Evolutionary conservation across 2,113 vertebrate genomes (phyloP).

Genomic region (Ptilonorhynchus violaceus): DNA sequence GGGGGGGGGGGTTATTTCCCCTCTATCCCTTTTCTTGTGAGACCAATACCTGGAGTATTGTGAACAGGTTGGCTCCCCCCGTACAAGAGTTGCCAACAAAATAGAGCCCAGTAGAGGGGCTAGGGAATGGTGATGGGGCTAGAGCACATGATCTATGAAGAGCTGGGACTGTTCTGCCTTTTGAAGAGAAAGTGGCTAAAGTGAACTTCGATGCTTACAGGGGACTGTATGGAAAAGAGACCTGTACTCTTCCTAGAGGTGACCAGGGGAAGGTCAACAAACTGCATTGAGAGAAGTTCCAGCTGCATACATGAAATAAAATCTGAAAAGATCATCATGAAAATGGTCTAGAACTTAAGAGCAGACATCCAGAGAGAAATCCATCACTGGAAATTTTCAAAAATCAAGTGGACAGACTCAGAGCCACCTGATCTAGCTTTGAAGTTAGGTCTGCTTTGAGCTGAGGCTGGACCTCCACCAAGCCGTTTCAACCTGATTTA

Average conservation of each 20-base stretch:
- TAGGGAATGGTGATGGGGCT: neutral
- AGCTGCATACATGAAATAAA: neutral
- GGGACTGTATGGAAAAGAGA: accelerated
- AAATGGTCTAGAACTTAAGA: neutral
- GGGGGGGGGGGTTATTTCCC: too few relatives aligned
- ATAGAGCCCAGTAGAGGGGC: accelerated
- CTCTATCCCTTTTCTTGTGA: too few relatives aligned
- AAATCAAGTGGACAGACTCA: neutral
- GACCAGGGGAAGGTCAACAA: neutral
- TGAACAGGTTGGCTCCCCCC: neutral
- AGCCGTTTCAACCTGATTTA: neutral
- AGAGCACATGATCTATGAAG: neutral
- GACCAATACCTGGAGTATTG: neutral
- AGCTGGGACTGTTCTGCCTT: neutral
- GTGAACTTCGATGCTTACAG: neutral
- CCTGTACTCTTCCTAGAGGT: neutral
- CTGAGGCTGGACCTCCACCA: neutral
- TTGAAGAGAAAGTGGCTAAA: neutral
- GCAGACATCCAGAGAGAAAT: neutral
- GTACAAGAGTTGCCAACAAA: neutral
- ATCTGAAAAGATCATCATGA: neutral
- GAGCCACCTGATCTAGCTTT: neutral
- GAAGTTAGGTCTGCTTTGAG: neutral
- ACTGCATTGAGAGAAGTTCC: neutral
- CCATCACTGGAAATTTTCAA: neutral